phyloP scores from a whole-genome alignment of 64 coral and sea anemone genomes.

The Hydrozoanthus tunicans region DNA sequence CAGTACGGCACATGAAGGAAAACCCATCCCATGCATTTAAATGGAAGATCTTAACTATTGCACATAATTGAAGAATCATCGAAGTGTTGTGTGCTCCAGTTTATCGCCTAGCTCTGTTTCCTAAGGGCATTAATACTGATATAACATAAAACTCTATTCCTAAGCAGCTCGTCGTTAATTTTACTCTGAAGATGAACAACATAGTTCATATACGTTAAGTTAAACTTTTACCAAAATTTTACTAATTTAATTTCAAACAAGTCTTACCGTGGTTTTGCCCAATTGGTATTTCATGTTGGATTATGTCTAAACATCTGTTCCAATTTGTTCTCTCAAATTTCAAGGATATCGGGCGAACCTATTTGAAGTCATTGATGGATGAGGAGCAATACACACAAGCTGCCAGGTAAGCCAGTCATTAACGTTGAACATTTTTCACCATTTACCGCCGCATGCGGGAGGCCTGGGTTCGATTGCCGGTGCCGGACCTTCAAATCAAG shows the following conservation, averaged over 20 bases:
- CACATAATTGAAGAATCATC: background rate
- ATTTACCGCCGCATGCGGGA: no score
- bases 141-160: no score
- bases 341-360: constrained; percentile 93
- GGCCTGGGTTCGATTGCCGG: no score
- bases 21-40: background rate
- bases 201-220: background rate
- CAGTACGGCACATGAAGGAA: background rate
- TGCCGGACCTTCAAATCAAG: no score
- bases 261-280: background rate
- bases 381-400: constrained; percentile 77
- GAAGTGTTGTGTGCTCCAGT: background rate
- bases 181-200: background rate
- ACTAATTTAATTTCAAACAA: background rate
- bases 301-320: background rate
- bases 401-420: constrained; percentile 64
- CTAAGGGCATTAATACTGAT: no score
- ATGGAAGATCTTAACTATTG: background rate
- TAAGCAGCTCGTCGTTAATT: background rate
- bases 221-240: background rate
- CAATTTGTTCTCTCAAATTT: background rate
- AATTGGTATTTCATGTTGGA: background rate
- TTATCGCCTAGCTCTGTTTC: background rate
- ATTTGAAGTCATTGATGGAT: constrained; percentile 88
- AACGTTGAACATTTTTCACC: background rate